Evolutionary conservation across 1,140 invertebrate genomes (phyloP), one percentile per base, ranked within the genome.

Genomic region (Teleopsis dalmanni): DNA sequence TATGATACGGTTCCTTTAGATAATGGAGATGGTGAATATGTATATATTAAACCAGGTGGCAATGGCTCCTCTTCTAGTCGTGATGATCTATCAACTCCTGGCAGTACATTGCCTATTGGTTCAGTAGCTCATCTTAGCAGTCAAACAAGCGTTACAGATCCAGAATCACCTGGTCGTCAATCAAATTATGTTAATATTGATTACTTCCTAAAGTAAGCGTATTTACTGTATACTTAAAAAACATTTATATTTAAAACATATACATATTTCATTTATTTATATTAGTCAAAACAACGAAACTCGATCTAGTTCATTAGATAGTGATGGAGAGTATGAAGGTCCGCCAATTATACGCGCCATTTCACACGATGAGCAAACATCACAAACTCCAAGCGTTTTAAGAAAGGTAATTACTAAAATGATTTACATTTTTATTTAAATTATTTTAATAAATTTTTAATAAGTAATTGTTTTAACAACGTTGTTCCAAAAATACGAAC

Each of bases 121-220:
- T 31, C 45, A 4, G 34, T 42, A 14, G 52, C 58, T 27, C 62
- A 64, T 34, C 44, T 65, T 8, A 64, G 57, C 45, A 65, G 59
- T 50, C 65, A 73, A 55, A 54, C 65, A 49, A 68, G 63, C 55
- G 68, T 70, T 21, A 56, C 60, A 18, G 80, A 84, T 58, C 83
- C 84, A 23, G 85, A 88, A 68, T 82, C 83, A 33, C 82, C 84
- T 23, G 81, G 81, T 53, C 77, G 81, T 66, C 80, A 81, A 44
- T 84, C 84, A 51, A 91, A 90, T 73, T 91, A 91, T 73, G 87
- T 91, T 65, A 91, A 91, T 71, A 91, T 91, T 73, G 87, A 91
- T 65, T 91, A 89, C 69, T 91, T 91, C 59, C 81, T 91, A 62
- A 79, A 85, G 83, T 88, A 71, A 79, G 80, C 79, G 27, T 40